Evolutionary conservation across 1,140 invertebrate species (phyloP).

Genomic region (Nasonia giraulti): DNA sequence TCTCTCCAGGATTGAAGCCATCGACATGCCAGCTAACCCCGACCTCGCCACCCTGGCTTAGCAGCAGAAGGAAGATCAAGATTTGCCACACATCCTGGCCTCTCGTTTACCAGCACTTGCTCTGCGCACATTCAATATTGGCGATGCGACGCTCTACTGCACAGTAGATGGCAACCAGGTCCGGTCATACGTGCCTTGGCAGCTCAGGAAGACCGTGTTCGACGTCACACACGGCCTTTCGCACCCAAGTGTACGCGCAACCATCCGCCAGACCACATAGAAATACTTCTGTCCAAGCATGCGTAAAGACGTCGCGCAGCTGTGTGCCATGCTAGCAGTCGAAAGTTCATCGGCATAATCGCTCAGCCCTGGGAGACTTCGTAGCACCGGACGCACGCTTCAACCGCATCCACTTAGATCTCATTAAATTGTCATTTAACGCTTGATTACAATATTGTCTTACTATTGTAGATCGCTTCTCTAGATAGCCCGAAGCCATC

Average conservation of each 20-base stretch:
- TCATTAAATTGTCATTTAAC: not conserved
- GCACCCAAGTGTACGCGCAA: constrained; percentile 5
- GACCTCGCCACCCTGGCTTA: no score
- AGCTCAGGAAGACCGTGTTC: not conserved
- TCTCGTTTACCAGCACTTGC: no score
- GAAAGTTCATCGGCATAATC: constrained; percentile 53
- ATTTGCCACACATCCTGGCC: no score
- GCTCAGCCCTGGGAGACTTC: constrained; percentile 38
- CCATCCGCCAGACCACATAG: constrained; percentile 50
- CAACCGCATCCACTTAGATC: constrained; percentile 53
- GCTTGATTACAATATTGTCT: not conserved
- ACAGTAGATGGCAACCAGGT: not conserved
- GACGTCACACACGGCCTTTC: not conserved
- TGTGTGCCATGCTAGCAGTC: constrained; percentile 57
- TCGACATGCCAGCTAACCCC: no score
- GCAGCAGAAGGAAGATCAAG: no score
- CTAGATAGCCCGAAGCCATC: not conserved
- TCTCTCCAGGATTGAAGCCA: no score
- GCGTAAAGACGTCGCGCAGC: constrained; percentile 46
- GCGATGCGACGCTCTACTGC: not conserved
- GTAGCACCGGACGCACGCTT: constrained; percentile 35
- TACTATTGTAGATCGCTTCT: constrained; percentile 48
- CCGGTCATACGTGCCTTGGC: not conserved
- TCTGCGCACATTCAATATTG: no score
- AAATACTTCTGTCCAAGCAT: no score